Evolutionary conservation across 1,140 invertebrate species (phyloP), one percentile per base, ranked within the genome.

Genomic region (Stenopsyche tienmushanensis): DNA sequence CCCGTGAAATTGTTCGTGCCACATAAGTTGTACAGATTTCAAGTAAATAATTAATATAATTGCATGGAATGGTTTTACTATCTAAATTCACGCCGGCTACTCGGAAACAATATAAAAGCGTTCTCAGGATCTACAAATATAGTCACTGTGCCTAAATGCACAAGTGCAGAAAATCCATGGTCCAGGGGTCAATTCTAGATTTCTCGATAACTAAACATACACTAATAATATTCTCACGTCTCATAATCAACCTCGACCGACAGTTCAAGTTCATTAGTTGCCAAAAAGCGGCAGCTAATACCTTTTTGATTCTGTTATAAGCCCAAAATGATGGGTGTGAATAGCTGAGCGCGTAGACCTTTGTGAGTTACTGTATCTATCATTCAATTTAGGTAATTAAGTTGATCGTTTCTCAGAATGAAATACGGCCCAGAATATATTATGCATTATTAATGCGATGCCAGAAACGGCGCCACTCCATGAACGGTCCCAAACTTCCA

Each of bases 301-400:
- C 54, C 29, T 57, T 57, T 57, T 42, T 57, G 54, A 41, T 42
- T 57, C 54, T 57, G 54, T 57, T 57, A 42, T 57, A 42, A 42
- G 54, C n/a, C 54, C 54, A 39, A 42, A 57, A 57, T 42, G 29
- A 57, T 42, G 34, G 54, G 54, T 57, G 54, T 57, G 54, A 57
- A 29, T 57, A 57, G 34, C 54, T 41, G 29, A 39, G 10, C 34
- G 20, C 54, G 34, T 21, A 39, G 39, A 42, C 39, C 54, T 42
- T 54, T 54, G 52, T 54, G 15, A n/a, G 39, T 53, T 53, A 53
- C 50, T 29, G 24, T 57, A 41, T 42, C 54, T 42, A 57, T 57
- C 54, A 57, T 57, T 57, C 54, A 57, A 57, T 57, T 57, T 21
- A 39, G 54, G 54, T 57, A 57, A 57, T 55, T 55, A 55, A 39